Evolutionary conservation across 2,888 invertebrate genomes (phyloP).

Genomic region (Lingula anatina): DNA sequence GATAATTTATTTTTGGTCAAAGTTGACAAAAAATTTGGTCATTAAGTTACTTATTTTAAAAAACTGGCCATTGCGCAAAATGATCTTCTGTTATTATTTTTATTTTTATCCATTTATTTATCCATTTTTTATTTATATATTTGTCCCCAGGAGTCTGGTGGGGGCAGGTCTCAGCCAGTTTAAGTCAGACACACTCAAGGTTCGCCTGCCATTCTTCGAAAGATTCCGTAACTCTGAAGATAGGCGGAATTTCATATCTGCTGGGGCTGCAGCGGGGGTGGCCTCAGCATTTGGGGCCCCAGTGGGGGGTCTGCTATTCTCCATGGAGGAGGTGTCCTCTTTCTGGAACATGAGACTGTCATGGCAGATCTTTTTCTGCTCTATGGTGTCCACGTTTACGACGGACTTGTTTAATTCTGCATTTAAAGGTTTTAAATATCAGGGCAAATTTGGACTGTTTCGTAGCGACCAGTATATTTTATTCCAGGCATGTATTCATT

Average conservation of each 20-base stretch:
- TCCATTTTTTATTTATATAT: too few species aligned
- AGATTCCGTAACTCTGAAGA: conserved; percentile 41
- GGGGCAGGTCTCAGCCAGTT: conserved; percentile 41
- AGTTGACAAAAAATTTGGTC: too few species aligned
- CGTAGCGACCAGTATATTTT: conserved; percentile 48
- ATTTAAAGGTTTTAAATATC: conserved; percentile 38
- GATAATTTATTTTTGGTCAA: too few species aligned
- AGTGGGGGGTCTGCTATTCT: conserved; percentile 53
- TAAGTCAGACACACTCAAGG: conserved; percentile 25
- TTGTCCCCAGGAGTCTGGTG: conserved; percentile 31
- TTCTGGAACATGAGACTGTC: conserved; percentile 53
- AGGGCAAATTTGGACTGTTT: conserved; percentile 47
- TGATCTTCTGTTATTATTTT: too few species aligned
- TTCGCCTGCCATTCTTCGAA: conserved; percentile 33
- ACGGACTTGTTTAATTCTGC: conserved; percentile 50
- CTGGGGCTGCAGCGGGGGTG: conserved; percentile 53
- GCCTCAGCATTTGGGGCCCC: conserved; percentile 54
- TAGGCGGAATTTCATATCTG: conserved; percentile 48
- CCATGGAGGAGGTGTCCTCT: conserved; percentile 55
- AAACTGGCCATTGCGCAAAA: too few species aligned
- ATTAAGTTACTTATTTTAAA: too few species aligned
- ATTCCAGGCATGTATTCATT: conserved; percentile 39
- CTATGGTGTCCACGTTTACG: conserved; percentile 52
- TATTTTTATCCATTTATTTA: too few species aligned
- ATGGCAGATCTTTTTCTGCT: conserved; percentile 55